Evolutionary conservation across 2,113 vertebrate species (phyloP).

Genomic region (Clarias macrocephalus): DNA sequence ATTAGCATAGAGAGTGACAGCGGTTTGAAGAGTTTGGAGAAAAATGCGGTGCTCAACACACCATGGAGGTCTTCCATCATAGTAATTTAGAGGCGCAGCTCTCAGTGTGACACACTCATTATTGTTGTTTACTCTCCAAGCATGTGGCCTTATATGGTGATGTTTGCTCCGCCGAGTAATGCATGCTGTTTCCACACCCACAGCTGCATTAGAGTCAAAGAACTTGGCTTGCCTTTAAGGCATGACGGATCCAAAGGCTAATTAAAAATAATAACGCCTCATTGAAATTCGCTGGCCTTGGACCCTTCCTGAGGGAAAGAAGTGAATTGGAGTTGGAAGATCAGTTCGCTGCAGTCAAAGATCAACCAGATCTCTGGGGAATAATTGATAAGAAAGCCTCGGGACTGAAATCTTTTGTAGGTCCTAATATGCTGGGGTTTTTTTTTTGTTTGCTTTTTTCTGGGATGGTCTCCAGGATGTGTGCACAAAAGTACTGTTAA

Average conservation of each 20-base stretch:
- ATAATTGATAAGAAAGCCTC: constrained; percentile 51
- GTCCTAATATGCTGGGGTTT: neutral
- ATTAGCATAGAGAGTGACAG: constrained; percentile 44
- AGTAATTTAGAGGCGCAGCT: constrained; percentile 38
- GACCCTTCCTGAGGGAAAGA: constrained; percentile 24
- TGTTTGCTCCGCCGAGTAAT: constrained; percentile 2
- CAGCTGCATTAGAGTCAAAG: constrained; percentile 6
- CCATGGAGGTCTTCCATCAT: constrained; percentile 32
- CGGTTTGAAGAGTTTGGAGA: constrained; percentile 35
- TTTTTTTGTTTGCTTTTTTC: constrained; percentile 41
- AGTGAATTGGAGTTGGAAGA: constrained; percentile 19
- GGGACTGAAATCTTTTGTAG: constrained; percentile 9
- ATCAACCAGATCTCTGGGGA: constrained; percentile 37
- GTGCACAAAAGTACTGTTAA: neutral
- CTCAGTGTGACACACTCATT: constrained; percentile 39
- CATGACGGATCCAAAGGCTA: constrained; percentile 49
- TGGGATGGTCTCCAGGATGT: neutral
- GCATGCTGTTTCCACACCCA: constrained; percentile 6
- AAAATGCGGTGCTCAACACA: constrained; percentile 34
- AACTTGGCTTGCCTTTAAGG: neutral
- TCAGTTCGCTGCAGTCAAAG: constrained; percentile 35
- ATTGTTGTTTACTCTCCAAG: constrained; percentile 40
- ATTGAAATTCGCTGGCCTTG: constrained; percentile 35
- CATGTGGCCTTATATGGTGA: constrained; percentile 1
- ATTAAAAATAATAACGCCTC: constrained; percentile 50